Evolutionary conservation across 2,888 invertebrate genomes (phyloP), one percentile per base, ranked within the genome.

Genomic region (Achlya flavicornis): DNA sequence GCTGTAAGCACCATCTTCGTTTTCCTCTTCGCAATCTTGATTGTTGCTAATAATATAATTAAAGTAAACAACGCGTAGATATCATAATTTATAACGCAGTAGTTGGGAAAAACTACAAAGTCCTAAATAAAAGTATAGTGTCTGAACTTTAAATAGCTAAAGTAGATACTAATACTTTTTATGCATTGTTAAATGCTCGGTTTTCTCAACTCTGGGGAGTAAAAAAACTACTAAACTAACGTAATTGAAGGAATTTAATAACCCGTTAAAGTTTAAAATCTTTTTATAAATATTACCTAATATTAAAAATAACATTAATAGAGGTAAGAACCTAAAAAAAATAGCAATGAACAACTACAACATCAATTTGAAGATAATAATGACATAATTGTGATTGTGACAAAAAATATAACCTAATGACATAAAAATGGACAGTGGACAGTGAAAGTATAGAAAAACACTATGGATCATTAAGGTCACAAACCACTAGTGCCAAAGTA

Each of bases 401-500:
- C 65, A 33, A 67, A 70, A 71, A 66, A 72, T 72, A 70, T 73
- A 75, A 61, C 68, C 72, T 71, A 75, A 72, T 80, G 73, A 80
- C 75, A 79, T 68, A 73, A 73, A 76, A 74, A 73, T 69, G 68
- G 61, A 58, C 64, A 77, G 12, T 78, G 66, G 80, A 81, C 79
- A 80, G 78, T 79, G 59, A 57, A 61, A 59, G 58, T 66, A 46
- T 63, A 65, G 63, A 59, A 64, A 66, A 71, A 61, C 65, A 64
- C 60, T 64, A 64, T 63, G 63, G 63, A 61, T 77, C 74, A 76
- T 76, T 70, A 72, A 16, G 33, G 57, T 62, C 48, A 57, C 53
- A 73, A 74, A 79, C 65, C 67, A 72, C 78, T 69, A 72, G 72
- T 73, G 64, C 63, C 64, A 67, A 73, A 53, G 48, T 53, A 19